Percentiles rank a stretch among this genome's conserved stretches.
Evolutionary conservation across 2,888 invertebrate species (phyloP).

Genomic region (Aleiodes leptofemur): DNA sequence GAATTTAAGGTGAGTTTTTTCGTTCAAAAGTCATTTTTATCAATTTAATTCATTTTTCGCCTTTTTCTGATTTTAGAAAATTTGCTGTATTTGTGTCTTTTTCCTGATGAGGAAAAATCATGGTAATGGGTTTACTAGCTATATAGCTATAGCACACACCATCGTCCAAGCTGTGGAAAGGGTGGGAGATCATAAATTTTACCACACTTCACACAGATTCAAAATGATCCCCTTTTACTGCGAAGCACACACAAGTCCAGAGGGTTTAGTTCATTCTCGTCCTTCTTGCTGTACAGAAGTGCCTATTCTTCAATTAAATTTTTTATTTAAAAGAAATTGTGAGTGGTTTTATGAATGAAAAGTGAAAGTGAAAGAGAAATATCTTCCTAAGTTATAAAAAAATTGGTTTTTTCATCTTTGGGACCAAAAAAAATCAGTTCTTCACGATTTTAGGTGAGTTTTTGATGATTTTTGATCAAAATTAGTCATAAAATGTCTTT

Average conservation of each 20-base stretch:
- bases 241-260: slow-evolving; percentile 66
- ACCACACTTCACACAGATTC: slow-evolving; percentile 77
- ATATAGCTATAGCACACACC: slow-evolving; percentile 49
- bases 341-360: slow-evolving; percentile 43
- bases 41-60: too few species aligned
- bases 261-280: slow-evolving; percentile 67
- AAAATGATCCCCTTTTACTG: slow-evolving; percentile 77
- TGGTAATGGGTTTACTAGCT: slow-evolving; percentile 62
- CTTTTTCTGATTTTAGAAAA: slow-evolving; percentile 38
- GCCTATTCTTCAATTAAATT: slow-evolving; percentile 35
- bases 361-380: slow-evolving; percentile 38
- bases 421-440: background rate
- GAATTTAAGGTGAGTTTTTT: too few species aligned
- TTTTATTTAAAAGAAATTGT: background rate
- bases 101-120: slow-evolving; percentile 58
- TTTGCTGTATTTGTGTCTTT: slow-evolving; percentile 17
- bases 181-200: slow-evolving; percentile 76
- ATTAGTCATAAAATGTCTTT: background rate
- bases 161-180: slow-evolving; percentile 51
- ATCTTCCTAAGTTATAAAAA: slow-evolving; percentile 19
- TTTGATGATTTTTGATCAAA: background rate
- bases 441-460: too few species aligned
- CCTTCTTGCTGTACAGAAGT: slow-evolving; percentile 64
- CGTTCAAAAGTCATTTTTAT: too few species aligned
- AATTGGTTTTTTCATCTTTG: slow-evolving; percentile 27